phyloP scores from a whole-genome alignment of 2,888 invertebrate genomes.

The Griposia aprilina region DNA sequence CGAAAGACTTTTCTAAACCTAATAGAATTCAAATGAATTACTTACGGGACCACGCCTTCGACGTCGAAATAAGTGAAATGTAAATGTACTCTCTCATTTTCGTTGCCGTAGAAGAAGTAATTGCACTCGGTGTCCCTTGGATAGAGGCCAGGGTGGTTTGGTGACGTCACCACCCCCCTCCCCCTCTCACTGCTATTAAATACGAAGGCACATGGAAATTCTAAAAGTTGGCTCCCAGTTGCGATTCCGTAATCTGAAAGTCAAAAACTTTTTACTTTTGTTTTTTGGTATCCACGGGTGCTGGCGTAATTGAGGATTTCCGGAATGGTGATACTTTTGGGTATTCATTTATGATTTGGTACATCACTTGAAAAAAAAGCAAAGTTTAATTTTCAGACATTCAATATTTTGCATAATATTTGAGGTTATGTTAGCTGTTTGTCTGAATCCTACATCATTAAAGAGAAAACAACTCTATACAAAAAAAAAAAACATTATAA shows the following conservation, averaged over 20 bases:
- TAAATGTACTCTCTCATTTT: slow-evolving; percentile 94
- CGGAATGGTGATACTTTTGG: slow-evolving; percentile 45
- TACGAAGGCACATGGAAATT: slow-evolving; percentile 96
- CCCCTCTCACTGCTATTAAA: slow-evolving; percentile 95
- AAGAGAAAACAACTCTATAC: not conserved
- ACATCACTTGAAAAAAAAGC: slow-evolving; percentile 1
- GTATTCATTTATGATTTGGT: slow-evolving; percentile 46
- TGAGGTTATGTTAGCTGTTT: not conserved
- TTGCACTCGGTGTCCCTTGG: slow-evolving; percentile 97
- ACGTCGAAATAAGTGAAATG: slow-evolving; percentile 98
- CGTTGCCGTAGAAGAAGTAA: slow-evolving; percentile 96
- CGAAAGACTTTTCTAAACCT: slow-evolving; percentile 48
- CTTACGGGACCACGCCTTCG: slow-evolving; percentile 98
- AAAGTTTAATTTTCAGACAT: not conserved
- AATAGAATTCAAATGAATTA: slow-evolving; percentile 73
- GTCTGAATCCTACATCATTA: not conserved
- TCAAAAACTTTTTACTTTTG: slow-evolving; percentile 62
- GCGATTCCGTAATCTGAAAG: slow-evolving; percentile 96
- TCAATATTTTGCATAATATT: not conserved
- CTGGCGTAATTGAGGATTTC: slow-evolving; percentile 49
- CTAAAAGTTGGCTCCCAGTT: slow-evolving; percentile 94
- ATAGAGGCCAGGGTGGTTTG: slow-evolving; percentile 97
- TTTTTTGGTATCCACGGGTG: slow-evolving; percentile 49
- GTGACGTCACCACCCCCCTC: slow-evolving; percentile 95
- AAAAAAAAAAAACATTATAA: not conserved